These are phyloP conservation scores for Tenthredo livida DNA, from an alignment of 2,888 invertebrate genomes.

Conservation along the genomic window DNA sequence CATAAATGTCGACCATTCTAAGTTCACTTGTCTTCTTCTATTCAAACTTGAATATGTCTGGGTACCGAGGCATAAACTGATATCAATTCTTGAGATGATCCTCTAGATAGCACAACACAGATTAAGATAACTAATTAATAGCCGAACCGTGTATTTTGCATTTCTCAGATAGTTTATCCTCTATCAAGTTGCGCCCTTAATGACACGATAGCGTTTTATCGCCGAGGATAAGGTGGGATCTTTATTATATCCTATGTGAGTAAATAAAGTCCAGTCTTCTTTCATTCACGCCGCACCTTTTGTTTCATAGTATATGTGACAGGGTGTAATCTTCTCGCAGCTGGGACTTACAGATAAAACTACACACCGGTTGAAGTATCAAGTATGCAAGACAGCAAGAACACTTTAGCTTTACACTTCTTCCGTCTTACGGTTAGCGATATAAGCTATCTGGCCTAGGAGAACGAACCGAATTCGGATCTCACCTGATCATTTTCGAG, in stretches of 20 bases:
- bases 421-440: constrained; percentile 11
- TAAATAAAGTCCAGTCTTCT: constrained; percentile 46
- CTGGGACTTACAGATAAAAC: constrained; percentile 34
- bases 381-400: background rate
- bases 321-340: constrained; percentile 31
- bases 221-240: constrained; percentile 29
- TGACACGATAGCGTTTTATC: constrained; percentile 45
- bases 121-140: constrained; percentile 48
- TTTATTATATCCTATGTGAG: constrained; percentile 47
- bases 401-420: constrained; percentile 37
- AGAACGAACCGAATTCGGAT: background rate
- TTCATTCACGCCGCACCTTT: constrained; percentile 45
- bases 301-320: constrained; percentile 31
- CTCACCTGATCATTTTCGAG: background rate
- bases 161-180: constrained; percentile 40
- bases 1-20: background rate
- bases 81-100: constrained; percentile 18
- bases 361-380: background rate
- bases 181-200: constrained; percentile 34
- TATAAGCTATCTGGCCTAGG: constrained; percentile 10
- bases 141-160: constrained; percentile 46
- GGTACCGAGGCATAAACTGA: background rate
- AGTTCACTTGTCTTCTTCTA: background rate
- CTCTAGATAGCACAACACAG: constrained; percentile 15
- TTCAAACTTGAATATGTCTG: background rate